A percentile compares a stretch with the other conserved stretches of the same genome.
Evolutionary conservation across 2,888 invertebrate species (phyloP).

Genomic region (Sialis lutaria): DNA sequence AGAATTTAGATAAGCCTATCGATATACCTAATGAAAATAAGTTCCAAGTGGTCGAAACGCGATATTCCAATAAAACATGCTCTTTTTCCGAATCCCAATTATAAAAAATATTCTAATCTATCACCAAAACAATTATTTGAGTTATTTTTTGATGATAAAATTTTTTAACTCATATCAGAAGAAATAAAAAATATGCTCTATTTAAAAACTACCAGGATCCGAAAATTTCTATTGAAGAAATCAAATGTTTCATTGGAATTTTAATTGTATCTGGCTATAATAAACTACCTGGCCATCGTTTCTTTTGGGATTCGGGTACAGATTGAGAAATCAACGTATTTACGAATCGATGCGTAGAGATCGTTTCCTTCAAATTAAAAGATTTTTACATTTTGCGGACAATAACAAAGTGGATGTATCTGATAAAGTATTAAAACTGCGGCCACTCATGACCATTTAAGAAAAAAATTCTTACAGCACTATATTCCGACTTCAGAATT

Average conservation of each 20-base stretch:
- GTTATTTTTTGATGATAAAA: too few species aligned
- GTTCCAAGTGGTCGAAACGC: neutral
- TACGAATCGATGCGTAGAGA: conserved; percentile 7
- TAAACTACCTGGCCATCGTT: conserved; percentile 7
- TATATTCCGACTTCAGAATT: too few species aligned
- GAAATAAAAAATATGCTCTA: conserved; percentile 9
- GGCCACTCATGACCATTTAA: too few species aligned
- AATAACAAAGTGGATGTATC: conserved; percentile 8
- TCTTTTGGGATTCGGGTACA: conserved; percentile 8
- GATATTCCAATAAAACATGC: neutral
- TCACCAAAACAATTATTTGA: too few species aligned
- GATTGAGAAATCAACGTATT: conserved; percentile 7
- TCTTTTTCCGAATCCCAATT: too few species aligned
- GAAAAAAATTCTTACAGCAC: too few species aligned
- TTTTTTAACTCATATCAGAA: neutral
- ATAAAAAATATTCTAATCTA: too few species aligned
- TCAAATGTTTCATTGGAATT: conserved; percentile 10
- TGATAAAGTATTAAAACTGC: too few species aligned
- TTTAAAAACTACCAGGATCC: conserved; percentile 9
- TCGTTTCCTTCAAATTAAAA: conserved; percentile 7
- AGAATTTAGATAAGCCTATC: neutral
- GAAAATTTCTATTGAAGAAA: conserved; percentile 8
- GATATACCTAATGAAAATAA: neutral
- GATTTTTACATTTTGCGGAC: conserved; percentile 9
- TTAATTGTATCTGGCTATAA: conserved; percentile 11